Evolutionary conservation across 1,140 invertebrate species (phyloP).

Genomic region (Globodera rostochiensis): DNA sequence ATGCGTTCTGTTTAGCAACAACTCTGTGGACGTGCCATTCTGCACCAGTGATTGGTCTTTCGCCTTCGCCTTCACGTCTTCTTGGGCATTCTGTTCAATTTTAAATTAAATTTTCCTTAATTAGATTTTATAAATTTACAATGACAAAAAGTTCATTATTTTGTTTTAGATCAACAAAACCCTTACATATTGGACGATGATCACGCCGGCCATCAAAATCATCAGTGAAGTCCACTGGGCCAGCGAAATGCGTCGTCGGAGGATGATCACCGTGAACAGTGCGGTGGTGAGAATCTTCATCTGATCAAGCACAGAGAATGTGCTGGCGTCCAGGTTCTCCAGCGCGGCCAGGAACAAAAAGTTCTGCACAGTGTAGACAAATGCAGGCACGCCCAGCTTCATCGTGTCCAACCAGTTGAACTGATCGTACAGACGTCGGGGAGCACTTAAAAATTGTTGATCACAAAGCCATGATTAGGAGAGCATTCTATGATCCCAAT

Average conservation of each 20-base stretch:
- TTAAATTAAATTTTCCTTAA: too few species aligned
- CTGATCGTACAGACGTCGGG: conserved; percentile 77
- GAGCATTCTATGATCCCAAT: too few species aligned
- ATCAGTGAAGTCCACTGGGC: conserved; percentile 87
- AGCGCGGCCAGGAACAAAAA: conserved; percentile 96
- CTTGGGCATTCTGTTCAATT: neutral
- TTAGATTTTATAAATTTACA: too few species aligned
- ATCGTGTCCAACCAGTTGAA: conserved; percentile 83
- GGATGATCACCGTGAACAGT: conserved; percentile 88
- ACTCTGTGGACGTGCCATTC: neutral
- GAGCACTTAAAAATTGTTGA: conserved; percentile 33
- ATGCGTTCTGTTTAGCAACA: neutral
- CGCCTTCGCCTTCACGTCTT: neutral
- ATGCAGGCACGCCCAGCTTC: conserved; percentile 85
- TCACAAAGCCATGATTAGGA: too few species aligned
- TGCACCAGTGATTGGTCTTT: neutral
- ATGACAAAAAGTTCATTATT: too few species aligned
- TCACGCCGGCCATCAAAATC: conserved; percentile 82
- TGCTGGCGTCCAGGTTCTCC: conserved; percentile 95
- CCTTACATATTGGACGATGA: conserved; percentile 73
- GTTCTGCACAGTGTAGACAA: conserved; percentile 94
- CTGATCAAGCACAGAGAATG: conserved; percentile 74
- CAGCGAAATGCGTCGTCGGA: conserved; percentile 76
- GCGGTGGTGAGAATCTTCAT: conserved; percentile 71
- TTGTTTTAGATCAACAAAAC: too few species aligned